Base-by-base conservation (phyloP, 2,888 invertebrate genomes). In the Megalurothrips usitatus region DNA sequence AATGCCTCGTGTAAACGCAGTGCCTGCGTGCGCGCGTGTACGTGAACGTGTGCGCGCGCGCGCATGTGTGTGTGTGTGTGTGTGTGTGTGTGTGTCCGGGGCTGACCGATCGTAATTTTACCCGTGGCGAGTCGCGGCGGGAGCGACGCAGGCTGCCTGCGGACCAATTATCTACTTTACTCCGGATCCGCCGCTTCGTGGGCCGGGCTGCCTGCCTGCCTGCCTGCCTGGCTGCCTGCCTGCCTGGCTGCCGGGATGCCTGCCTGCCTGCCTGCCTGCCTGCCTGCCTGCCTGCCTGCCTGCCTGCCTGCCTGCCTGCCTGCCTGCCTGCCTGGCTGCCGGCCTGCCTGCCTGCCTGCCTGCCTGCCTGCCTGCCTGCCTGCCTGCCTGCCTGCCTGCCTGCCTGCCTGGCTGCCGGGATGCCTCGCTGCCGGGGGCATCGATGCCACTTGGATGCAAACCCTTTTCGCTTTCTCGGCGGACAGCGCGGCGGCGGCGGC, bases 391-490 rank as follows among this genome's bases (percentile, higher is more conserved):
- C 49, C 49, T 49, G 49, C 49, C 49, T 49, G 49, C 49, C 49
- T 49, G 49, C 49, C 49, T 49, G 49, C 49, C 49, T 49, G 52
- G 14, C 52, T 52, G 52, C 52, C 1, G 11, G 52, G 14, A 52
- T 11, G n/a, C n/a, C n/a, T n/a, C n/a, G n/a, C n/a, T n/a, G 17
- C 58, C 11, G 58, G n/a, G 12, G 6, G 52, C 34, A 43, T 43
- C 34, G 34, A 43, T 43, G 68, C 23, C 68, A 11, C 3, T 26
- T 12, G 58, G 68, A 75, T 75, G 68, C 68, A 75, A 75, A 75
- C 68, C 23, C 26, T 75, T 75, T 75, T 75, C 68, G 68, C 68
- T 75, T 75, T 75, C 68, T 75, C 68, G 68, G 12, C 26, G 58
- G 34, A 43, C 3, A 43, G 34, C 34, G 34, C 52, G 49, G 49